A percentile compares a stretch with the other conserved stretches of the same genome.
phyloP scores from a whole-genome alignment of 2,888 invertebrate genomes.

The Celastrina argiolus region DNA sequence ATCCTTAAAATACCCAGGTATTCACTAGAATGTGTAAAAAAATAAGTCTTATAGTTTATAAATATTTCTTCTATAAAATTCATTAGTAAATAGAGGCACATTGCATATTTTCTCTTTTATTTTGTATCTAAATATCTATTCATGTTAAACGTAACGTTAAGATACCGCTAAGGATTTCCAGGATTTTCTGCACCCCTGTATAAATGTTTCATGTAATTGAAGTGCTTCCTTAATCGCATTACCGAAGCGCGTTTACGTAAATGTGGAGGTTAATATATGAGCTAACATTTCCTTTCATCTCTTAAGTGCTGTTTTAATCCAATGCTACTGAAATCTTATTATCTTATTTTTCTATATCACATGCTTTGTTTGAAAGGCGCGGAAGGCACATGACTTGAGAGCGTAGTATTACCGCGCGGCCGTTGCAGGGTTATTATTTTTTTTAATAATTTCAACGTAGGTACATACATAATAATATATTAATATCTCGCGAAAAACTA shows the following conservation, averaged over 20 bases:
- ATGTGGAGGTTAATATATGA: conserved; percentile 28
- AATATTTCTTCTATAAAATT: too few relatives aligned
- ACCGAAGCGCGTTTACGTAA: conserved; percentile 41
- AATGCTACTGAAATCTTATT: neutral
- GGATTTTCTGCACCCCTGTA: conserved; percentile 49
- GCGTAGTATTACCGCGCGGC: too few relatives aligned
- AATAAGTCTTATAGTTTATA: too few relatives aligned
- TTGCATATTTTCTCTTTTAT: too few relatives aligned
- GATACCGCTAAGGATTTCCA: conserved; percentile 44
- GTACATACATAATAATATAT: too few relatives aligned
- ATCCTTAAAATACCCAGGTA: too few relatives aligned
- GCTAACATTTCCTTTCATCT: conserved; percentile 31
- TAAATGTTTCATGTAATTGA: conserved; percentile 61
- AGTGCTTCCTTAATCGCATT: conserved; percentile 64
- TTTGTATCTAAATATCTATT: too few relatives aligned
- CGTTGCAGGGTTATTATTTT: too few relatives aligned
- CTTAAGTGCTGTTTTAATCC: conserved; percentile 33
- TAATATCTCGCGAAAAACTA: too few relatives aligned
- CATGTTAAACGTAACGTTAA: neutral
- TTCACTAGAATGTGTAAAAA: too few relatives aligned
- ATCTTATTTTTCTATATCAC: neutral
- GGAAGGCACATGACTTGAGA: neutral
- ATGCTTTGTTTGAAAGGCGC: neutral
- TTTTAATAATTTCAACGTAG: too few relatives aligned
- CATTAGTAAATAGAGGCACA: too few relatives aligned